phyloP scores from a whole-genome alignment of 2,797 vertebrate species.

The Momotus momota region DNA sequence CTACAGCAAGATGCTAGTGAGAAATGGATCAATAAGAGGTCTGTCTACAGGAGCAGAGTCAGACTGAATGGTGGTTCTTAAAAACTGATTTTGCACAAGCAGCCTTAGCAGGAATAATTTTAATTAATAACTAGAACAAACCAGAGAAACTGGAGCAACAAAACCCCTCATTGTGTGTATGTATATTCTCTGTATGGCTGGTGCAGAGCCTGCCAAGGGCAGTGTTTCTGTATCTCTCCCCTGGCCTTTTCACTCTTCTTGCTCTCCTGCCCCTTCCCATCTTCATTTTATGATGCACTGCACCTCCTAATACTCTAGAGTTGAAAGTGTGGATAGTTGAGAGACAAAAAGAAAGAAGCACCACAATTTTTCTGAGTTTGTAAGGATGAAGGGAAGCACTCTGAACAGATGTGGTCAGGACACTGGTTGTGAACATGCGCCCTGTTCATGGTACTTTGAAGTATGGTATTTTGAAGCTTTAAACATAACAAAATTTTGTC shows the following conservation, averaged over 20 bases:
- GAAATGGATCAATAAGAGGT: conserved; percentile 77
- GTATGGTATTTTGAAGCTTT: conserved; percentile 12
- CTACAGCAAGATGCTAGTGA: conserved; percentile 92
- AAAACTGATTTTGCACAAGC: conserved; percentile 6
- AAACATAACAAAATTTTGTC: neutral
- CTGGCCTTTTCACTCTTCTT: neutral
- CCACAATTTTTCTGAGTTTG: neutral
- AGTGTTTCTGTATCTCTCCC: neutral
- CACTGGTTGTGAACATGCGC: conserved; percentile 5
- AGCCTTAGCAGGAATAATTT: conserved; percentile 32
- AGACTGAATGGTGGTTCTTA: conserved; percentile 41
- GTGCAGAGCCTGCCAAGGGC: conserved; percentile 7
- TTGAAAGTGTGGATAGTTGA: neutral
- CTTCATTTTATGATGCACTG: neutral
- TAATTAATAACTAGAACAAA: neutral
- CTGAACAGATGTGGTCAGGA: neutral
- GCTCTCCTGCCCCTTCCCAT: neutral
- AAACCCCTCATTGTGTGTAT: neutral
- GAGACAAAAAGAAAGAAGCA: neutral
- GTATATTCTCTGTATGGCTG: conserved; percentile 37
- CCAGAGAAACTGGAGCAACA: neutral
- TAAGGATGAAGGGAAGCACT: neutral
- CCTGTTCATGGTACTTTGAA: neutral
- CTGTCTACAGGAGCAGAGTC: conserved; percentile 57
- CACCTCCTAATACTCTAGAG: neutral